These are phyloP conservation scores for Scaptomyza montana DNA, from an alignment of 1,140 invertebrate species.

Conservation along the genomic window DNA sequence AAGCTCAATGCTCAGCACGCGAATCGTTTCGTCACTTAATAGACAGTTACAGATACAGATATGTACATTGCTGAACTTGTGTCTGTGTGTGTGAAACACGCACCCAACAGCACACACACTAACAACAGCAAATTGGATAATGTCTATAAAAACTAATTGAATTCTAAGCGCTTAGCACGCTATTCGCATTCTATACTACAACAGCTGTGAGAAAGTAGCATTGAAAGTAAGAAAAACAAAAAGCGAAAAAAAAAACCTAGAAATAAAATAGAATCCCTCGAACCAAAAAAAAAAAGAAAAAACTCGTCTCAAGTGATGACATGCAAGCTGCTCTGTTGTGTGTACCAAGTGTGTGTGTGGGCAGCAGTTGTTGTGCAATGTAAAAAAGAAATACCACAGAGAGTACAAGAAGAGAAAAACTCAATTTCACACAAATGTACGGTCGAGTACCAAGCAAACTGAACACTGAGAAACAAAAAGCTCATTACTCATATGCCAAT, in stretches of 20 bases:
- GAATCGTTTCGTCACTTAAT: conserved; percentile 64
- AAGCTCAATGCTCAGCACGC: conserved; percentile 65
- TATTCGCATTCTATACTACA: conserved; percentile 51
- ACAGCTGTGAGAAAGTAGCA: conserved; percentile 74
- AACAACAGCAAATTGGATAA: conserved; percentile 76
- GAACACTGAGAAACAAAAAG: conserved; percentile 70
- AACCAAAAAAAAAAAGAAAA: conserved; percentile 30
- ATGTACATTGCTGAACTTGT: conserved; percentile 8
- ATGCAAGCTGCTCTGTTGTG: conserved; percentile 65
- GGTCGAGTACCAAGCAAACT: conserved; percentile 24
- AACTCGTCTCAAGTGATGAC: conserved; percentile 67
- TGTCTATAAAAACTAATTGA: conserved; percentile 83
- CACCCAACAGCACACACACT: conserved; percentile 31
- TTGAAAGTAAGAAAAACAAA: conserved; percentile 65
- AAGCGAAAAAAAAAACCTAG: conserved; percentile 17
- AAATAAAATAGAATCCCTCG: conserved; percentile 26
- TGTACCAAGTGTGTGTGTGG: conserved; percentile 63
- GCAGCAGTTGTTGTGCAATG: conserved; percentile 53
- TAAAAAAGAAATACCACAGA: conserved; percentile 17
- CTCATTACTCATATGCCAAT: conserved; percentile 82
- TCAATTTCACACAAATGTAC: conserved; percentile 74
- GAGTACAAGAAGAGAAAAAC: neutral
- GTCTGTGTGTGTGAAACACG: conserved; percentile 51
- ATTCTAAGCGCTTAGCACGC: conserved; percentile 79
- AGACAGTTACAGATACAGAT: conserved; percentile 67